Evolutionary conservation across 1,140 invertebrate species (phyloP).

Genomic region (Linepithema humile): DNA sequence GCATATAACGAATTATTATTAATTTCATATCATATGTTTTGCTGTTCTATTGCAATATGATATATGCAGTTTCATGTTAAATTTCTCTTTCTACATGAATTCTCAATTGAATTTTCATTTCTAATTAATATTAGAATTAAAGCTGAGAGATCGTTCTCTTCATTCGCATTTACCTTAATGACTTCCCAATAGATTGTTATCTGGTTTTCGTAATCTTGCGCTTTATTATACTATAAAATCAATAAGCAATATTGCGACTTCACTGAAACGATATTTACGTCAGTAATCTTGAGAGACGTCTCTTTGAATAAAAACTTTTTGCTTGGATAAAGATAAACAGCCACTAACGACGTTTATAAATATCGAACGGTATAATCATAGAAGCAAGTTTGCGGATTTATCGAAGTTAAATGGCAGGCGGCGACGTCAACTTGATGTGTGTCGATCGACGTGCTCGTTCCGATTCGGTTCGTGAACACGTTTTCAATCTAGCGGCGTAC

Average conservation of each 20-base stretch:
- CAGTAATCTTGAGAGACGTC: background rate
- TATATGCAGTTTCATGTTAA: background rate
- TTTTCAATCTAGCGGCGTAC: background rate
- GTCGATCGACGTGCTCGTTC: background rate
- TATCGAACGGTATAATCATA: background rate
- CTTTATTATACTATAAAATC: background rate
- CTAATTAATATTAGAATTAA: background rate
- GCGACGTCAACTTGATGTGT: background rate
- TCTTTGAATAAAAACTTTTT: conserved; percentile 5
- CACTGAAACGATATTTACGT: background rate
- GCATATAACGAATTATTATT: background rate
- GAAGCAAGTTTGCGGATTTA: background rate
- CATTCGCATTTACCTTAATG: conserved; percentile 6
- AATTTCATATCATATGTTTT: background rate
- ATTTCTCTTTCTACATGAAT: background rate
- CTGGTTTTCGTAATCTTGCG: background rate
- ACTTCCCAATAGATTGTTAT: background rate
- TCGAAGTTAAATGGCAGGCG: conserved; percentile 3
- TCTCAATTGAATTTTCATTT: background rate
- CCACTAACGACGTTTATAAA: background rate
- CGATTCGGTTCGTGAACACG: background rate
- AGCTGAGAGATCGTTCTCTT: background rate
- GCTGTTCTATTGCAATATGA: background rate
- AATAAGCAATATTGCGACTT: background rate
- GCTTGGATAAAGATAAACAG: background rate